Percentiles rank a stretch among this genome's conserved stretches.
phyloP scores from a whole-genome alignment of 2,888 invertebrate genomes.

The Tetanocera ferruginea region DNA sequence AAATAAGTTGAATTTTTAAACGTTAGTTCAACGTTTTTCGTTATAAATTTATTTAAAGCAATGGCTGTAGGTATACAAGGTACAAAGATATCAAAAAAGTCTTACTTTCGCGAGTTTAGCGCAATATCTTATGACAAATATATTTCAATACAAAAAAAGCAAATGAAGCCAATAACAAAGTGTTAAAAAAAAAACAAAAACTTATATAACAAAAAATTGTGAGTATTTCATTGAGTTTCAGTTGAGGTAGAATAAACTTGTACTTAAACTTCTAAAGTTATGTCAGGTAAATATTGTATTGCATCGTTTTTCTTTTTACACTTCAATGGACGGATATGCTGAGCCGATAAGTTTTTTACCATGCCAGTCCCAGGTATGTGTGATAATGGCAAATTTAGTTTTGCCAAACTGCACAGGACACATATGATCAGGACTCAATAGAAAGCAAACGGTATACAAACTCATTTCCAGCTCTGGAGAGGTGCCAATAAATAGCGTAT shows the following conservation, averaged over 20 bases:
- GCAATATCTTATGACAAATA: too few relatives aligned
- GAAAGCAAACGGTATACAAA: constrained; percentile 61
- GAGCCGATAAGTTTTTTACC: constrained; percentile 57
- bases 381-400: constrained; percentile 53
- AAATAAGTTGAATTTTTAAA: too few relatives aligned
- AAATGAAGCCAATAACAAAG: not conserved
- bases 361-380: constrained; percentile 59
- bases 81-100: too few relatives aligned
- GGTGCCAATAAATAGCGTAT: constrained; percentile 58
- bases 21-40: too few relatives aligned
- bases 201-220: not conserved
- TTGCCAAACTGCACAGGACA: constrained; percentile 58
- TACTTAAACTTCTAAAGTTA: not conserved
- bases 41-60: too few relatives aligned
- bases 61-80: too few relatives aligned
- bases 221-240: not conserved
- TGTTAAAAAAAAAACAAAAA: not conserved
- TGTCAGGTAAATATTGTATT: not conserved
- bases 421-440: constrained; percentile 54
- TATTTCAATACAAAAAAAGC: too few relatives aligned
- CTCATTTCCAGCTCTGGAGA: constrained; percentile 63
- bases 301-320: not conserved
- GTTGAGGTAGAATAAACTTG: not conserved
- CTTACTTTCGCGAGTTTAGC: too few relatives aligned
- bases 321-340: constrained; percentile 54